Percentiles rank a stretch among this genome's conserved stretches.
Conservation (phyloP, 2,888 invertebrate genomes). For the Drosophila parthenogenetica region DNA sequence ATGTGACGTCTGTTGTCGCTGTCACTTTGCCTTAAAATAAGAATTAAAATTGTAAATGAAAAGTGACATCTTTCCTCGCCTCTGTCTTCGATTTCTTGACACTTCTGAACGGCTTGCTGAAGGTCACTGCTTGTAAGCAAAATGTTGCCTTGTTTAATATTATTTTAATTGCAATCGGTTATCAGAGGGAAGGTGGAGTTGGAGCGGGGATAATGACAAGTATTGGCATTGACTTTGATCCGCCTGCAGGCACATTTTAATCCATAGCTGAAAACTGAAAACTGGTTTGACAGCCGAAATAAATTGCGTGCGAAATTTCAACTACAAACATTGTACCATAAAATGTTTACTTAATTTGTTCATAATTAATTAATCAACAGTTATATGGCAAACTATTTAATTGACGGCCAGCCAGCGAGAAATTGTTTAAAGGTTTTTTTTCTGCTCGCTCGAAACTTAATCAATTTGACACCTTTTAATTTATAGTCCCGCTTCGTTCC, state of each 20-base stretch:
- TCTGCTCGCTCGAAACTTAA: constrained; percentile 36
- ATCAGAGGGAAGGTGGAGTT: not conserved
- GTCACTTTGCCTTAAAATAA: constrained; percentile 13
- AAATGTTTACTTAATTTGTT: constrained; percentile 48
- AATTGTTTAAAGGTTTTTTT: constrained; percentile 40
- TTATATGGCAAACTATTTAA: constrained; percentile 21
- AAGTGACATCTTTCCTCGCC: constrained; percentile 32
- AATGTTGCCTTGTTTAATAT: constrained; percentile 19
- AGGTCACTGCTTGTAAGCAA: constrained; percentile 29
- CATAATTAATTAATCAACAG: constrained; percentile 44
- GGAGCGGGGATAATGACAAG: constrained; percentile 6
- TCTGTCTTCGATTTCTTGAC: constrained; percentile 5
- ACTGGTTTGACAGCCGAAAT: constrained; percentile 29
- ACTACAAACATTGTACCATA: constrained; percentile 18
- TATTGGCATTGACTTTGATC: constrained; percentile 56
- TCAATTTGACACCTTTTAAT: constrained; percentile 69
- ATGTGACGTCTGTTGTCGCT: constrained; percentile 11
- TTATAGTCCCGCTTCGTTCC: constrained; percentile 29
- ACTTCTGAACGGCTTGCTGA: constrained; percentile 17
- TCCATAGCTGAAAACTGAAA: constrained; percentile 44
- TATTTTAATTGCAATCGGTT: constrained; percentile 44
- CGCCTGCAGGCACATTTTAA: constrained; percentile 13
- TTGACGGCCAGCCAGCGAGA: constrained; percentile 28
- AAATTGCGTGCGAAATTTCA: constrained; percentile 39
- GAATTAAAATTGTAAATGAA: constrained; percentile 23